These are phyloP conservation scores for Oxystoma pomonae DNA, from an alignment of 2,888 invertebrate genomes.

Conservation along the genomic window DNA sequence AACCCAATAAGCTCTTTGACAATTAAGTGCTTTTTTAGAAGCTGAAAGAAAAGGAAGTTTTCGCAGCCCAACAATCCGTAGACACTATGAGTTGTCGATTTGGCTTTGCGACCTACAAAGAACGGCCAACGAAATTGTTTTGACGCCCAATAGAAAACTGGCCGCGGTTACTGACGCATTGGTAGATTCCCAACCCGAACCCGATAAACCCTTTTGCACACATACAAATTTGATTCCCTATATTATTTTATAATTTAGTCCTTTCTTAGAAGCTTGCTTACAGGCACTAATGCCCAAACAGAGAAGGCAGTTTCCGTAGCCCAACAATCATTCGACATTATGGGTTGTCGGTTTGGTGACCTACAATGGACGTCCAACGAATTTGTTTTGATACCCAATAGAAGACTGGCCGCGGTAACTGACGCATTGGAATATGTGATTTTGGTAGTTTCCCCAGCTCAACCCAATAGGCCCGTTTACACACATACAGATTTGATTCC, in stretches of 20 bases:
- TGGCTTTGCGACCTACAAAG: conserved; percentile 78
- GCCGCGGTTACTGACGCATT: conserved; percentile 81
- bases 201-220: no score
- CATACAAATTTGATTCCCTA: no score
- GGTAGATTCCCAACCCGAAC: no score
- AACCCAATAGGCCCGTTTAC: no score
- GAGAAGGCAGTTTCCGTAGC: conserved; percentile 45
- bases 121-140: conserved; percentile 66
- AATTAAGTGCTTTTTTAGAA: no score
- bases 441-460: conserved; percentile 81
- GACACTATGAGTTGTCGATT: conserved; percentile 75
- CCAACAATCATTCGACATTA: conserved; percentile 63
- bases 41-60: conserved; percentile 46
- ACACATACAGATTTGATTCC: no score
- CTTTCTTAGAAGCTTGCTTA: conserved; percentile 51
- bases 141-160: conserved; percentile 76
- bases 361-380: conserved; percentile 67
- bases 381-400: conserved; percentile 77
- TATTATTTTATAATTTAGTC: no score
- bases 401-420: conserved; percentile 72
- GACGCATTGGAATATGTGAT: conserved; percentile 87
- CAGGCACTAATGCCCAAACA: conserved; percentile 47
- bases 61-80: conserved; percentile 54
- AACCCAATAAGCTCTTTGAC: no score
- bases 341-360: conserved; percentile 81